Evolutionary conservation across 2,113 vertebrate genomes (phyloP).

Genomic region (Rhipidura dahli): DNA sequence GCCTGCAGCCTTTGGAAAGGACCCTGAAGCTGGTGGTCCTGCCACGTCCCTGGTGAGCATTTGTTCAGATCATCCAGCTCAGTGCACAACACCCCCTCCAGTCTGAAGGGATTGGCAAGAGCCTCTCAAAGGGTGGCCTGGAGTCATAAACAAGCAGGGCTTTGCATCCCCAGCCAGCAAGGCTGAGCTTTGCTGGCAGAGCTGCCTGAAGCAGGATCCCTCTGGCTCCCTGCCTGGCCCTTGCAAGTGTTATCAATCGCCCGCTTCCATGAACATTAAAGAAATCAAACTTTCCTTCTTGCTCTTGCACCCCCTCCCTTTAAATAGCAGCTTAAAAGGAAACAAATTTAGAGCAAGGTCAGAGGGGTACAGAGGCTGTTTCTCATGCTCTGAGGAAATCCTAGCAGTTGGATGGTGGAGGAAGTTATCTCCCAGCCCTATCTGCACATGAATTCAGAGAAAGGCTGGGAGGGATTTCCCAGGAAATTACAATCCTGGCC

Average conservation of each 20-base stretch:
- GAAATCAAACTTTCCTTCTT: slow-evolving; percentile 49
- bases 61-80: not conserved
- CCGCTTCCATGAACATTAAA: slow-evolving; percentile 54
- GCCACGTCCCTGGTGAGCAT: not conserved
- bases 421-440: not conserved
- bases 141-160: slow-evolving; percentile 28
- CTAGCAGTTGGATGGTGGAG: not conserved
- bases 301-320: not conserved
- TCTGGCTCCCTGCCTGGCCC: slow-evolving; percentile 53
- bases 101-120: slow-evolving; percentile 6
- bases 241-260: slow-evolving; percentile 56
- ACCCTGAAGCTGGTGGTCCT: not conserved
- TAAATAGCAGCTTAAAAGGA: slow-evolving; percentile 63
- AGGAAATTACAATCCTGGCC: not conserved
- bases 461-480: slow-evolving; percentile 22
- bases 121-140: slow-evolving; percentile 43
- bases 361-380: slow-evolving; percentile 38
- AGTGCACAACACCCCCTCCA: not conserved
- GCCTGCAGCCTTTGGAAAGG: not conserved
- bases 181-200: slow-evolving; percentile 30
- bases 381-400: slow-evolving; percentile 64
- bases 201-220: not conserved
- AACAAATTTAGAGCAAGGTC: slow-evolving; percentile 64
- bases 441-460: not conserved
- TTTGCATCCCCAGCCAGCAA: slow-evolving; percentile 49